Percentiles rank a stretch among this genome's conserved stretches.
These are phyloP conservation scores for Spodoptera frugiperda DNA, from an alignment of 1,140 invertebrate genomes.

Conservation along the genomic window DNA sequence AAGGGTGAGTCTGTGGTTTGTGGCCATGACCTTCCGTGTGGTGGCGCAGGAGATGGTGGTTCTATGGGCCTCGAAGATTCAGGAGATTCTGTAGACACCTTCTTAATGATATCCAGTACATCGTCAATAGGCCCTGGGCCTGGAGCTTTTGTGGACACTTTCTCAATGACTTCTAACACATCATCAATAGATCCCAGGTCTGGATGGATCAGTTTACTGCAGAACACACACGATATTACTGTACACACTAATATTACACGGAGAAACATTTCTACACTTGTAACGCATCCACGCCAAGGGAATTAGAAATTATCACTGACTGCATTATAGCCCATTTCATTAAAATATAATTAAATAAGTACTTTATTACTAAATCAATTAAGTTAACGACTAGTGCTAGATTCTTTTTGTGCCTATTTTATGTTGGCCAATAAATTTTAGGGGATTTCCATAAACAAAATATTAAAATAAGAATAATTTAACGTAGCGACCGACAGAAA, in stretches of 20 bases:
- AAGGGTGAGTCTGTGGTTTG: neutral
- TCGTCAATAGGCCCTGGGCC: slow-evolving; percentile 15
- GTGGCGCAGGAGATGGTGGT: neutral
- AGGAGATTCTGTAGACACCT: neutral
- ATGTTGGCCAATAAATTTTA: neutral
- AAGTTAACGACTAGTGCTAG: neutral
- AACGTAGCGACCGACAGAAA: too few species aligned
- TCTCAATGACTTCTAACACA: slow-evolving; percentile 11
- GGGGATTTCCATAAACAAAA: neutral
- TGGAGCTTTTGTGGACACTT: neutral
- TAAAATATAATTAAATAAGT: neutral
- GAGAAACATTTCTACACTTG: neutral
- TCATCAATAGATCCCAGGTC: slow-evolving; percentile 22
- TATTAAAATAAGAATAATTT: neutral
- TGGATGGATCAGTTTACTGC: slow-evolving; percentile 2
- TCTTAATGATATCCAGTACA: slow-evolving; percentile 9
- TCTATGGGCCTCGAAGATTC: neutral
- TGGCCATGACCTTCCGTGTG: too few species aligned
- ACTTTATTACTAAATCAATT: neutral
- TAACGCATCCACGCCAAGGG: neutral
- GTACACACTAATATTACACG: neutral
- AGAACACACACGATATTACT: neutral
- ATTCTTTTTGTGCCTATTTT: neutral
- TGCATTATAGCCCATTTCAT: neutral
- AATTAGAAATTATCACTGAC: neutral